Conservation (phyloP, 1,140 invertebrate genomes). For the Melipona quadrifasciata region DNA sequence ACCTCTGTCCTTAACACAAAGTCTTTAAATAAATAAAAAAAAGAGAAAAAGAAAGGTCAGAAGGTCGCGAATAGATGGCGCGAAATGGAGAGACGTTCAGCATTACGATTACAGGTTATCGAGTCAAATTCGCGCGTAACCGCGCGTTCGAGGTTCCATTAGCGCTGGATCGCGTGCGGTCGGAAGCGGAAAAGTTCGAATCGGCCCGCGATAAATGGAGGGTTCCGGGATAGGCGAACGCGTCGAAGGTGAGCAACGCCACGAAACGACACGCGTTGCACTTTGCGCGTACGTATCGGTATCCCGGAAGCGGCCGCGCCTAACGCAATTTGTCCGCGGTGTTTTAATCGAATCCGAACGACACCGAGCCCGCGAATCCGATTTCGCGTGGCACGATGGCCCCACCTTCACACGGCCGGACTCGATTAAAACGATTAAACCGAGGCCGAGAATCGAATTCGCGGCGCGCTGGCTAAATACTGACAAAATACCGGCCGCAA, state of each 20-base stretch:
- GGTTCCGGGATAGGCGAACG: background rate
- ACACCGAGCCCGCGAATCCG: slow-evolving; percentile 60
- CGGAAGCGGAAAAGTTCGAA: slow-evolving; percentile 33
- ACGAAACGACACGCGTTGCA: background rate
- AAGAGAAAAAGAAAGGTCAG: no score
- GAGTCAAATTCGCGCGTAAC: slow-evolving; percentile 1
- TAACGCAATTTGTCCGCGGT: slow-evolving; percentile 47
- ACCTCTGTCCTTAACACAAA: no score
- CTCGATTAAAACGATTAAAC: slow-evolving; percentile 60
- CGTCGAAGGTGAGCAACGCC: background rate
- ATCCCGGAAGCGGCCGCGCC: slow-evolving; percentile 12
- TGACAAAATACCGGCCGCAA: slow-evolving; percentile 45
- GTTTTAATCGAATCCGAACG: slow-evolving; percentile 61
- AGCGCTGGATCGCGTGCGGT: slow-evolving; percentile 16
- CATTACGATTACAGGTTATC: background rate
- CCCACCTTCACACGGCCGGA: slow-evolving; percentile 36
- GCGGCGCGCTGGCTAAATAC: slow-evolving; percentile 55
- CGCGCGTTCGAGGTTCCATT: slow-evolving; percentile 23
- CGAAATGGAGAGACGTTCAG: no score
- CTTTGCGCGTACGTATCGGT: background rate
- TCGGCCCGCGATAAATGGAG: slow-evolving; percentile 18
- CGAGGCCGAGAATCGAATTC: slow-evolving; percentile 53
- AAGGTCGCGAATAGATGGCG: background rate
- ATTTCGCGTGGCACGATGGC: slow-evolving; percentile 41
- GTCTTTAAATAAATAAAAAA: no score